phyloP scores from a whole-genome alignment of 2,797 vertebrate genomes.

The Pogoniulus pusillus region DNA sequence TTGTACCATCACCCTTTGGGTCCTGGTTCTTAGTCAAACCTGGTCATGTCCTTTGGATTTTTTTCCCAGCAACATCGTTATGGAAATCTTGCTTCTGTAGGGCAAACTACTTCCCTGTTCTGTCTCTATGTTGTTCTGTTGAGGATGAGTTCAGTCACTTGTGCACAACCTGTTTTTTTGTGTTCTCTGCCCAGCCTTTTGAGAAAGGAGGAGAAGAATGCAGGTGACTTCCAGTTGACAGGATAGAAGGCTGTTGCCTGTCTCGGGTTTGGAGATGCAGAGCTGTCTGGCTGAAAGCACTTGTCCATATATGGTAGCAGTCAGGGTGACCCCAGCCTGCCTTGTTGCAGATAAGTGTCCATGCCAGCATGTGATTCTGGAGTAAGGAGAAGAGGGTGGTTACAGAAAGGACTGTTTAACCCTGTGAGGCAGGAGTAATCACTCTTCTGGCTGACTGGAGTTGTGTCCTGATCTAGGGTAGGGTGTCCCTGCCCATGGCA shows the following conservation, averaged over 20 bases:
- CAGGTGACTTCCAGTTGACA: not conserved
- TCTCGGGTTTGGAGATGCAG: not conserved
- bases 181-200: not conserved
- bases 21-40: not conserved
- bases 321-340: not conserved
- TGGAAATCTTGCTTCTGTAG: not conserved
- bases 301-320: rapidly evolving
- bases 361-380: not conserved
- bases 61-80: not conserved
- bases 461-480: too few species aligned
- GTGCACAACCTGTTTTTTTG: not conserved
- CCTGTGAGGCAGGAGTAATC: not conserved
- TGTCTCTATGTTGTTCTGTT: not conserved
- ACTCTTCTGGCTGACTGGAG: not conserved
- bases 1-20: not conserved
- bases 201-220: not conserved
- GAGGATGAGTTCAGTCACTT: not conserved
- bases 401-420: not conserved
- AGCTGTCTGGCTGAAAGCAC: not conserved
- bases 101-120: not conserved
- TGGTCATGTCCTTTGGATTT: not conserved
- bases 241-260: not conserved
- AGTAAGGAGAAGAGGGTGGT: not conserved
- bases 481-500: too few species aligned
- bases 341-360: not conserved